A percentile compares a stretch with the other conserved stretches of the same genome.
Evolutionary conservation across 2,113 vertebrate species (phyloP).

Genomic region (Hypomesus transpacificus): DNA sequence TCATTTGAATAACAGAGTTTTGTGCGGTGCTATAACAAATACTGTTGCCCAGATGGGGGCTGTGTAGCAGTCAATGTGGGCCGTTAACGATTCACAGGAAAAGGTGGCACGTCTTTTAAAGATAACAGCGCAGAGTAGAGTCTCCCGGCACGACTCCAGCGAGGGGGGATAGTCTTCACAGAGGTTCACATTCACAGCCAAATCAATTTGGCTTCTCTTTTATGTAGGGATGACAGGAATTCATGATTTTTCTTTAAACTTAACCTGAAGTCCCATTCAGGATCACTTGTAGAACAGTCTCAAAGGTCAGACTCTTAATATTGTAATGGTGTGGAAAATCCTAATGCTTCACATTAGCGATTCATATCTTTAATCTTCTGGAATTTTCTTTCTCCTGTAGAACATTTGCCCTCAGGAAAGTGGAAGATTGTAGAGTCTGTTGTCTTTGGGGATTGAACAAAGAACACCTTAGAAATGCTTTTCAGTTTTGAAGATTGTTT

Average conservation of each 20-base stretch:
- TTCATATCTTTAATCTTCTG: slow-evolving; percentile 34
- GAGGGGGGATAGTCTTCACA: slow-evolving; percentile 40
- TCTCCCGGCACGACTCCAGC: slow-evolving; percentile 41
- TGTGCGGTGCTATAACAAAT: slow-evolving; percentile 44
- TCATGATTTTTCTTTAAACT: slow-evolving; percentile 18
- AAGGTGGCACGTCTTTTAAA: slow-evolving; percentile 56
- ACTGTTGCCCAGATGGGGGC: slow-evolving; percentile 61
- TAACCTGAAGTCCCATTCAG: slow-evolving; percentile 28
- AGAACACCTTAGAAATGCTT: slow-evolving; percentile 8
- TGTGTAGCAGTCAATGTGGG: slow-evolving; percentile 34
- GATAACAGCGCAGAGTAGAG: slow-evolving; percentile 38
- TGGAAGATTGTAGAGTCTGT: not conserved
- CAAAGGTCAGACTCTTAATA: slow-evolving; percentile 36
- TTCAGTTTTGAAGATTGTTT: slow-evolving; percentile 14
- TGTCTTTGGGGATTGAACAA: not conserved
- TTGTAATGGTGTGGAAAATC: slow-evolving; percentile 1
- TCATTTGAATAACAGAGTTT: slow-evolving; percentile 55
- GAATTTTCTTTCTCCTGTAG: slow-evolving; percentile 19
- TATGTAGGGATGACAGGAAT: slow-evolving; percentile 33
- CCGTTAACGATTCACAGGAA: slow-evolving; percentile 58
- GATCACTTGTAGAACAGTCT: slow-evolving; percentile 20
- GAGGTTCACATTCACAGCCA: slow-evolving; percentile 36
- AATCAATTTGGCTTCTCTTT: slow-evolving; percentile 46
- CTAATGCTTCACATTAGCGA: not conserved
- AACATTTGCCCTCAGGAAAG: slow-evolving; percentile 10